A percentile compares a stretch with the other conserved stretches of the same genome.
phyloP scores from a whole-genome alignment of 2,888 invertebrate species.

The Sabatieria punctata region DNA sequence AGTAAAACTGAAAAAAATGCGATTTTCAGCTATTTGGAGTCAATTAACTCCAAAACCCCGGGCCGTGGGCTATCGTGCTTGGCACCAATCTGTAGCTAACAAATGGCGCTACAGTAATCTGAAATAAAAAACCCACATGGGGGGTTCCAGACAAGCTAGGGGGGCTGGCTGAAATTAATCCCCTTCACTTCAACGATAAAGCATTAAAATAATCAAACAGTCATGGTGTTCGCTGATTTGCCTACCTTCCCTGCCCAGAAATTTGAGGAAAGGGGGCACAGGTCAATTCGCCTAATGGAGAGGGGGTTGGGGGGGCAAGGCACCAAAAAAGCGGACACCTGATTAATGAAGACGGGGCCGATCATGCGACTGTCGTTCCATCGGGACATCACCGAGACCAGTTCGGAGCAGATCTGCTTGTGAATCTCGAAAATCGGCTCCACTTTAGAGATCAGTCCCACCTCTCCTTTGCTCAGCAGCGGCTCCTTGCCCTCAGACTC shows the following conservation, averaged over 20 bases:
- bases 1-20: too few species aligned
- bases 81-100: too few species aligned
- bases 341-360: conserved; percentile 69
- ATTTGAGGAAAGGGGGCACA: not conserved
- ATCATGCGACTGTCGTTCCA: conserved; percentile 76
- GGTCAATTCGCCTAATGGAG: not conserved
- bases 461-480: conserved; percentile 69
- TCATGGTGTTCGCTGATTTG: too few species aligned
- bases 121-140: too few species aligned
- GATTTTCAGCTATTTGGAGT: too few species aligned
- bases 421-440: conserved; percentile 86
- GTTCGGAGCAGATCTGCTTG: conserved; percentile 48
- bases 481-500: conserved; percentile 53
- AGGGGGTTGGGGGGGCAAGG: not conserved
- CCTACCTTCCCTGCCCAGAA: not conserved
- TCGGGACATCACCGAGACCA: conserved; percentile 46
- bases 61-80: too few species aligned
- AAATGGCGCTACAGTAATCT: too few species aligned
- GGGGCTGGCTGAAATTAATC: conserved; percentile 40
- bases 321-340: conserved; percentile 38
- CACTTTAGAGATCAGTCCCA: conserved; percentile 81
- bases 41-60: too few species aligned
- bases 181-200: not conserved
- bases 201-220: not conserved
- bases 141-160: too few species aligned